Evolutionary conservation across 2,797 vertebrate species (phyloP), one percentile per base, ranked within the genome.

Genomic region (Pangasius larnaudii): DNA sequence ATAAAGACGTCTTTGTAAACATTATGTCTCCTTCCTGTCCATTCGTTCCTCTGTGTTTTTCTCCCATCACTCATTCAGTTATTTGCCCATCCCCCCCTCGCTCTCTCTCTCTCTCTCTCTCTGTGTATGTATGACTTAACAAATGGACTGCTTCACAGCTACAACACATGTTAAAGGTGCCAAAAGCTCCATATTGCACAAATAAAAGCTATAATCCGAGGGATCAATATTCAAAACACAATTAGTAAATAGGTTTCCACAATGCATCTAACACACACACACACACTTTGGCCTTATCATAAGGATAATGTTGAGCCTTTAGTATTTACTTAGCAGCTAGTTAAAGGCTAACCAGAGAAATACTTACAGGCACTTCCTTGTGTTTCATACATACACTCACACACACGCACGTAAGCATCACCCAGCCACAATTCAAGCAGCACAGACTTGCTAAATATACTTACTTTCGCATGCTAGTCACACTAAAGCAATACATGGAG

Each of bases 291-390:
- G 63, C 42, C 74, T 84, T 89, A 84, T 77, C 74, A 69, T 85
- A 51, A 81, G 74, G 49, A 88, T 83, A 86, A 42, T 72, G 30
- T 84, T 56, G 42, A 85, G 49, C 59, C 51, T 36, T 72, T 85
- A 61, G 78, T 89, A 85, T 90, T 89, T 78, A 84, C 56, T 79
- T 36, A 78, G 58, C 33, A 84, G 71, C 46, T 71, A 67, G 90
- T 91, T 89, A 89, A 90, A 91, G 67, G 46, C 84, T 90, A 90
- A 89, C 74, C 80, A 84, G 16, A 81, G 33, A 67, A 84, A 88
- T 86, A 80, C 27, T 18, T 87, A 14, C 78, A 42, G 71, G 78
- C 27, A 56, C 71, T 88, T 89, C 86, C 86, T 36, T 81, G 19
- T 33, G 19, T 86, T 61, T 59, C 1, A 77, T n/a, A 67, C 67